These are phyloP conservation scores for Ginglymostoma cirratum DNA, from an alignment of 2,113 vertebrate genomes.

Conservation along the genomic window DNA sequence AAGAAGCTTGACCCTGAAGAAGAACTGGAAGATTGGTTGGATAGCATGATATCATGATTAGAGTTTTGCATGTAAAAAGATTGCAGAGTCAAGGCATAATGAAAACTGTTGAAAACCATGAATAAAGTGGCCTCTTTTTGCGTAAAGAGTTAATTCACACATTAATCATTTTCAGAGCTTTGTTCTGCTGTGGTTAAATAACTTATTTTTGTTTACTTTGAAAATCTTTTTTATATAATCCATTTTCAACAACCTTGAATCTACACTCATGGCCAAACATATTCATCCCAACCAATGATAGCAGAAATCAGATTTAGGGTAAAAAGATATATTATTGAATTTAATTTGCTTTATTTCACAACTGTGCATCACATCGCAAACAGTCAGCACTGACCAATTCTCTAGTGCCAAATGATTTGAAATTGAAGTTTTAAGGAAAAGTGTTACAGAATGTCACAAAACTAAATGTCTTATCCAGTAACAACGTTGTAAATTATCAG, in stretches of 20 bases:
- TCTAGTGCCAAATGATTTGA: conserved; percentile 8
- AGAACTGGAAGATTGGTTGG: conserved; percentile 91
- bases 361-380: background rate
- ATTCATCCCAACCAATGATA: background rate
- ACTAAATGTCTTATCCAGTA: conserved; percentile 6
- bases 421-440: conserved; percentile 19
- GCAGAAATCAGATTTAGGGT: background rate
- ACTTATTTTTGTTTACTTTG: background rate
- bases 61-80: background rate
- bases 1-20: conserved; percentile 68
- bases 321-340: conserved; percentile 16
- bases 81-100: background rate
- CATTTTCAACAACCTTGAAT: background rate
- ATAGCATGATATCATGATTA: conserved; percentile 86
- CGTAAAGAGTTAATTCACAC: background rate
- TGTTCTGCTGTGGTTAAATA: background rate
- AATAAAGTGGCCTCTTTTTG: background rate
- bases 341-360: conserved; percentile 32
- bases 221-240: background rate
- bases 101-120: background rate
- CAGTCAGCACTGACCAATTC: background rate
- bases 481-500: conserved; percentile 13
- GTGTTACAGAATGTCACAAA: background rate
- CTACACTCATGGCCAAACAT: background rate
- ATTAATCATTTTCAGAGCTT: conserved; percentile 9